These are phyloP conservation scores for Lichenostomus cassidix DNA, from an alignment of 2,113 vertebrate species.

Conservation along the genomic window DNA sequence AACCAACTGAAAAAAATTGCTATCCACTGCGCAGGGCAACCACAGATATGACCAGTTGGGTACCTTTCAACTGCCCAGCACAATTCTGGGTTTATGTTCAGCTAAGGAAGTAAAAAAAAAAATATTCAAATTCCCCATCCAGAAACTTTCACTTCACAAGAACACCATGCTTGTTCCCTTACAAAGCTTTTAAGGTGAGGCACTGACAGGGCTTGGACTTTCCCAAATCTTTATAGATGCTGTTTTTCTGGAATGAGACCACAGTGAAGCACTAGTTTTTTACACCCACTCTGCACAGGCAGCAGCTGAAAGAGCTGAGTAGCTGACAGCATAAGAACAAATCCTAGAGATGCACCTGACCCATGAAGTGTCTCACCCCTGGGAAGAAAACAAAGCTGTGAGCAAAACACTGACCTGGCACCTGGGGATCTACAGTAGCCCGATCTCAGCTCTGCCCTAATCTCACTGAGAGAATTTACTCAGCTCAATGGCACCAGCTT, in stretches of 20 bases:
- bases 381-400: neutral
- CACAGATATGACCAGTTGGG: neutral
- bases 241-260: neutral
- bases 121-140: neutral
- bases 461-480: neutral
- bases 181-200: neutral
- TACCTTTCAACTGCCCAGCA: neutral
- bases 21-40: neutral
- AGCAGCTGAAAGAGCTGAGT: neutral
- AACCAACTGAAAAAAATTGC: neutral
- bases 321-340: neutral
- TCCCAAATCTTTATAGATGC: neutral
- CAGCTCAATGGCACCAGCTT: neutral
- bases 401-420: fast-evolving
- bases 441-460: neutral
- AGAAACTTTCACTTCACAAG: neutral
- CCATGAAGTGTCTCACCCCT: neutral
- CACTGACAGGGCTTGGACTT: neutral
- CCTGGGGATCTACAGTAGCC: neutral
- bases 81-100: neutral
- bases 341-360: neutral
- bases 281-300: neutral
- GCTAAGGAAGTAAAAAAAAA: neutral
- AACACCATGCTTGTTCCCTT: neutral
- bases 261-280: neutral